phyloP scores from a whole-genome alignment of 2,797 vertebrate species.

The Australoheros facetus region DNA sequence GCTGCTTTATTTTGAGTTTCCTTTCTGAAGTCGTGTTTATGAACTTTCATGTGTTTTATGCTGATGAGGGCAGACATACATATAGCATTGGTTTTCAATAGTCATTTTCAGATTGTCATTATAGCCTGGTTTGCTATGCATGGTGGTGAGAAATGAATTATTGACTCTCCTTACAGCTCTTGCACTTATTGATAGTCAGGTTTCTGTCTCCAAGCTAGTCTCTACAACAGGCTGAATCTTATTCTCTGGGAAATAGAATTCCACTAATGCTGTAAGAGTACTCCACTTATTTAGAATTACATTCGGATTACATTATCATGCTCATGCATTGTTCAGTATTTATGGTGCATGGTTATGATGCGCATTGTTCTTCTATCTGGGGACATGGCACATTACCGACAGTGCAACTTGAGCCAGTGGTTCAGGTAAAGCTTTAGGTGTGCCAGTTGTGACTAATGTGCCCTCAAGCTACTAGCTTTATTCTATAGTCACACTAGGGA shows the following conservation, averaged over 20 bases:
- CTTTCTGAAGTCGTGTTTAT: conserved; percentile 21
- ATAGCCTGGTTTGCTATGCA: not conserved
- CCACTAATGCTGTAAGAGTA: not conserved
- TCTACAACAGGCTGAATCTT: not conserved
- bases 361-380: not conserved
- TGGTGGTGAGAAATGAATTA: not conserved
- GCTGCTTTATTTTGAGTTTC: conserved; percentile 26
- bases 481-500: not conserved
- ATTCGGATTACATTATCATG: not conserved
- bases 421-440: not conserved
- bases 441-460: not conserved
- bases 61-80: not conserved
- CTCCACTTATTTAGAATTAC: not conserved
- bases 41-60: not conserved
- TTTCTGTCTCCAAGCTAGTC: not conserved
- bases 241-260: not conserved
- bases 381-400: not conserved
- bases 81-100: conserved; percentile 2
- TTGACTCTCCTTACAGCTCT: not conserved
- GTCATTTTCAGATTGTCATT: not conserved
- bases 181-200: not conserved
- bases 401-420: not conserved
- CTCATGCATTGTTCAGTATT: not conserved
- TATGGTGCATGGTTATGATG: not conserved
- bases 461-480: not conserved